Conservation (phyloP, 2,797 vertebrate species). For the Scolopax bukidnonensis region DNA sequence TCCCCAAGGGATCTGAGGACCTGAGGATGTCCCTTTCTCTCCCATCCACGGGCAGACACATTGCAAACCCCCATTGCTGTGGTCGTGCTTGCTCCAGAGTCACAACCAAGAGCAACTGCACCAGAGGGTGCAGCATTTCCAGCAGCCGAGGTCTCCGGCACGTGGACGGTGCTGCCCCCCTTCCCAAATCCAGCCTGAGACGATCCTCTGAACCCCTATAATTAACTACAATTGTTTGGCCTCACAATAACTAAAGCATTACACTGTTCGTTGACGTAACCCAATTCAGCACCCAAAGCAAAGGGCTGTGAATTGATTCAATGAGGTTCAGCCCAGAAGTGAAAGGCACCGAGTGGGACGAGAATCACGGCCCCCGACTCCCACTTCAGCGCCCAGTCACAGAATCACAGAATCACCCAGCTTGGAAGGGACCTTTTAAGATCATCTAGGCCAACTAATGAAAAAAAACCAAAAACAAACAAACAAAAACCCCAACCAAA, state of each 20-base stretch:
- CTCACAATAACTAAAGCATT: background rate
- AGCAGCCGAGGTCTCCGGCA: background rate
- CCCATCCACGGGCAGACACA: fast-evolving
- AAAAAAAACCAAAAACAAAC: no score
- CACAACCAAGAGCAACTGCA: fast-evolving
- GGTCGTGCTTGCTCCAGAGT: background rate
- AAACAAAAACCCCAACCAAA: no score
- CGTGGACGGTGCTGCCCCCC: background rate
- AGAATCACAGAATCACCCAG: no score
- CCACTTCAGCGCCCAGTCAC: background rate
- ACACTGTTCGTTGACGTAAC: background rate
- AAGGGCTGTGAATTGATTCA: constrained; percentile 35
- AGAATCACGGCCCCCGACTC: background rate
- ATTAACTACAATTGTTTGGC: background rate
- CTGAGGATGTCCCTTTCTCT: background rate
- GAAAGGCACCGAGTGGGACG: fast-evolving
- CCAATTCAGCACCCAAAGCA: background rate
- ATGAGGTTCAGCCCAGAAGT: background rate
- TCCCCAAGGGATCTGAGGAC: background rate
- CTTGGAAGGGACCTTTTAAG: no score
- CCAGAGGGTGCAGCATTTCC: background rate
- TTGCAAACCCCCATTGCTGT: background rate
- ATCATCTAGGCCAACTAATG: no score
- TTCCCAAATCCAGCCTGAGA: fast-evolving
- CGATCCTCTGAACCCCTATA: background rate